Percentiles rank a stretch among this genome's conserved stretches.
Conservation (phyloP, 2,113 vertebrate species). For the Hemiprocne comata region DNA sequence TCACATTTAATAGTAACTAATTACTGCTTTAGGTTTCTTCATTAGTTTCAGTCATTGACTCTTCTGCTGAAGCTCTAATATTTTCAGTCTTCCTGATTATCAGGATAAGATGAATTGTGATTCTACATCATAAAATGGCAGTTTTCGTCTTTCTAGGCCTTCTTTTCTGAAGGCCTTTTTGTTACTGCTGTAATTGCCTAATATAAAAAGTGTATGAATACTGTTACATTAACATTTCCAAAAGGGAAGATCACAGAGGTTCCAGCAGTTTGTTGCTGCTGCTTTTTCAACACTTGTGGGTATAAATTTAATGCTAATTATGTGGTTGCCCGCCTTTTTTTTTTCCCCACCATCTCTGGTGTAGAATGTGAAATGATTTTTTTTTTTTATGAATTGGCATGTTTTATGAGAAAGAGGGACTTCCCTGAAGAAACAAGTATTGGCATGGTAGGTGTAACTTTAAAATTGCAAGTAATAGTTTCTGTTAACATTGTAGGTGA, state of each 20-base stretch:
- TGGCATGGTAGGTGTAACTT: neutral
- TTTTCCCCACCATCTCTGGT: neutral
- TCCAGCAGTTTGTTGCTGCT: neutral
- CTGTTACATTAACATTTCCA: neutral
- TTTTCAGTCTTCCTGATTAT: neutral
- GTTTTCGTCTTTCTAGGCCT: too few relatives aligned
- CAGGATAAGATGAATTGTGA: neutral
- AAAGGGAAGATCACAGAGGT: neutral
- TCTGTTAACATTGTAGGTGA: slow-evolving; percentile 78
- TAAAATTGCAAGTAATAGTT: neutral
- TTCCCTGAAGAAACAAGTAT: neutral
- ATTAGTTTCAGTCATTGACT: neutral
- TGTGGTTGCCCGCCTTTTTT: neutral
- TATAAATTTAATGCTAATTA: neutral
- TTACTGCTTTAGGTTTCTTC: neutral
- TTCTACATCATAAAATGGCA: neutral
- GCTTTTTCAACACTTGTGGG: neutral
- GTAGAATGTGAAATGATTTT: neutral
- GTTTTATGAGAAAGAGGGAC: neutral
- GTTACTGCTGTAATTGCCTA: neutral
- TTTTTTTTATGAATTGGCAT: neutral
- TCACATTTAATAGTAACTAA: neutral
- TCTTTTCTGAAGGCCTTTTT: neutral
- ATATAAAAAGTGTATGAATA: neutral
- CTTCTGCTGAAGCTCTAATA: neutral